Evolutionary conservation across 1,140 invertebrate genomes (phyloP).

Genomic region (Callitettix versicolor): DNA sequence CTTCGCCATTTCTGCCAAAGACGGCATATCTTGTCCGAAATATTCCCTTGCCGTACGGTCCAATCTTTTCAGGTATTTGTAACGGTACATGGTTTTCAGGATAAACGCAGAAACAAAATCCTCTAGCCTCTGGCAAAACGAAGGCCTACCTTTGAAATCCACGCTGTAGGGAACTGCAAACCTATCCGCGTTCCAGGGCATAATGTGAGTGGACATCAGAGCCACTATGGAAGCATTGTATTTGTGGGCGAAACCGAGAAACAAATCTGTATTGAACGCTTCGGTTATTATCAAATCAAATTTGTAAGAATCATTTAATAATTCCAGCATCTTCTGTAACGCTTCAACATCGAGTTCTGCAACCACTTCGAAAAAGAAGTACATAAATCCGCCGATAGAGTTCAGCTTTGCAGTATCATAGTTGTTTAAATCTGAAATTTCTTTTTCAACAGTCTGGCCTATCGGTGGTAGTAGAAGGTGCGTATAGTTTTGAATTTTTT

Average conservation of each 20-base stretch:
- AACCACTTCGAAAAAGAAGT: neutral
- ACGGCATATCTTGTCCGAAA: slow-evolving; percentile 35
- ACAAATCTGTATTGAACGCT: slow-evolving; percentile 21
- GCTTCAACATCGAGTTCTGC: slow-evolving; percentile 21
- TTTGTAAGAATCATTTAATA: slow-evolving; percentile 14
- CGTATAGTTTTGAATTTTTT: too few species aligned
- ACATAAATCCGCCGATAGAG: neutral
- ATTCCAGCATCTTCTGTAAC: slow-evolving; percentile 36
- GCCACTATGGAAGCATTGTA: slow-evolving; percentile 41
- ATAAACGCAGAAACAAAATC: slow-evolving; percentile 31
- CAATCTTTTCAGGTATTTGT: neutral
- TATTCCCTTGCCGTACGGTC: slow-evolving; percentile 35
- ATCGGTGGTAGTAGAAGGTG: too few species aligned
- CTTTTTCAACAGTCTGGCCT: too few species aligned
- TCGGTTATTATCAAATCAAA: slow-evolving; percentile 24
- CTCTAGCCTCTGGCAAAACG: slow-evolving; percentile 40
- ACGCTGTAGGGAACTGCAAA: slow-evolving; percentile 21
- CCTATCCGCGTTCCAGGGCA: slow-evolving; percentile 45
- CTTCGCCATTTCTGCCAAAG: slow-evolving; percentile 34
- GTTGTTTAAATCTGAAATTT: neutral
- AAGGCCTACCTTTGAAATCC: slow-evolving; percentile 35
- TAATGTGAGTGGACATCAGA: slow-evolving; percentile 40
- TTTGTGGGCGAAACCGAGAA: slow-evolving; percentile 28
- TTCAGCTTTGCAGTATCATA: neutral
- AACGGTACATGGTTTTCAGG: neutral